phyloP scores from a whole-genome alignment of 2,888 invertebrate genomes.

The Smittia sp. region DNA sequence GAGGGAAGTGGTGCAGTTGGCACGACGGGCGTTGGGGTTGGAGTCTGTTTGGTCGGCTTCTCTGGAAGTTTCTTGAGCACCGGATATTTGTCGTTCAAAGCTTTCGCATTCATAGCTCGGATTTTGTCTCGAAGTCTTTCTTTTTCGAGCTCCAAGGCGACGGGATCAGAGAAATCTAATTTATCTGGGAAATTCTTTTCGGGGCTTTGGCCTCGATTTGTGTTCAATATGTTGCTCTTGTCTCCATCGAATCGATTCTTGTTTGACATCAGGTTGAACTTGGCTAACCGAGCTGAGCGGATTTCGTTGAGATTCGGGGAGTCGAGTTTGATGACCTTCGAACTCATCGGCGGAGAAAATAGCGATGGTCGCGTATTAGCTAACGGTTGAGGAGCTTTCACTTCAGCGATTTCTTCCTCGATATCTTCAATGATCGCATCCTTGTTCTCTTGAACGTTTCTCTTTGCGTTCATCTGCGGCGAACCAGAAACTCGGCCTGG shows the following conservation, averaged over 20 bases:
- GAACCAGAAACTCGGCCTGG: constrained; percentile 19
- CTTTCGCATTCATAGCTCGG: constrained; percentile 45
- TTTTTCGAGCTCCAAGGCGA: constrained; percentile 44
- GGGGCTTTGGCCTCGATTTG: constrained; percentile 31
- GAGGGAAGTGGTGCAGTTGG: constrained; percentile 49
- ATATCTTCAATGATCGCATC: constrained; percentile 20
- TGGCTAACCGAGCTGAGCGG: constrained; percentile 50
- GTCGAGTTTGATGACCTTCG: background rate
- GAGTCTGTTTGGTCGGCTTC: constrained; percentile 59
- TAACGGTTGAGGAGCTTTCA: background rate
- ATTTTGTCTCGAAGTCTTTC: constrained; percentile 44
- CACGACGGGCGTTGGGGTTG: constrained; percentile 71
- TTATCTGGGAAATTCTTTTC: constrained; percentile 28
- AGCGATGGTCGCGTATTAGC: background rate
- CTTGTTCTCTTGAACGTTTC: constrained; percentile 24
- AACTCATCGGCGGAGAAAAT: background rate
- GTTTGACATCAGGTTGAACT: constrained; percentile 46
- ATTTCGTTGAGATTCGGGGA: constrained; percentile 47
- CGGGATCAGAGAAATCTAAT: constrained; percentile 41
- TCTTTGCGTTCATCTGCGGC: constrained; percentile 12
- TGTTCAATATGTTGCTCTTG: constrained; percentile 8
- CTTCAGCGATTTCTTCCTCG: constrained; percentile 21
- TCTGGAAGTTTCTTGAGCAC: constrained; percentile 49
- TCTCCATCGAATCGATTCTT: constrained; percentile 33
- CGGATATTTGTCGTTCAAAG: constrained; percentile 45